phyloP scores from a whole-genome alignment of 1,140 invertebrate genomes.

The Sycobia sp. region DNA sequence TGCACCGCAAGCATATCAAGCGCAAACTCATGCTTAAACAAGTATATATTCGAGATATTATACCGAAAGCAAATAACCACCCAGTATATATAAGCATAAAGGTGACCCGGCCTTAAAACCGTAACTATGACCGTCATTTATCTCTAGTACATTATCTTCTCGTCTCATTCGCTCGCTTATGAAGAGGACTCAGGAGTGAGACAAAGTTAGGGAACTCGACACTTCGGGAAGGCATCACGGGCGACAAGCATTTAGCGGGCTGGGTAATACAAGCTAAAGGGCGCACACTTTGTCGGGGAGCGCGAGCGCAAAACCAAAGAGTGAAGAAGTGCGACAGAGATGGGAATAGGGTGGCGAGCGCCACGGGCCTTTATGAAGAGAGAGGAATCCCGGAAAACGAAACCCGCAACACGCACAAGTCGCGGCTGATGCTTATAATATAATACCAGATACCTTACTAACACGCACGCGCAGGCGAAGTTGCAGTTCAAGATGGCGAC shows the following conservation, averaged over 20 bases:
- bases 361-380: too few relatives aligned
- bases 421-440: too few relatives aligned
- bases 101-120: neutral
- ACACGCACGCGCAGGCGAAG: conserved; percentile 25
- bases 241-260: neutral
- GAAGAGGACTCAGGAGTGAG: too few relatives aligned
- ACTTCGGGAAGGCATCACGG: too few relatives aligned
- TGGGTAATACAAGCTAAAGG: neutral
- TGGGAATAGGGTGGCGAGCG: neutral
- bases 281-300: neutral
- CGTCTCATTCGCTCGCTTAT: too few relatives aligned
- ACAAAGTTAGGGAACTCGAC: neutral
- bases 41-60: too few relatives aligned
- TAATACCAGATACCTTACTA: too few relatives aligned
- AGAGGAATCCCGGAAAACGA: conserved; percentile 41
- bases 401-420: conserved; percentile 41
- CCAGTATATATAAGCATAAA: conserved; percentile 1
- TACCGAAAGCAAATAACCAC: neutral
- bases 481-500: conserved; percentile 53
- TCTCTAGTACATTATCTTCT: too few relatives aligned
- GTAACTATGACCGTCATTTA: conserved; percentile 21
- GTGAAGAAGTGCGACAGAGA: conserved; percentile 1
- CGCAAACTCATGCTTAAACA: too few relatives aligned
- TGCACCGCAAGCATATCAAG: too few relatives aligned
- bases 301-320: neutral